These are phyloP conservation scores for Aeoliscus strigatus DNA, from an alignment of 2,797 vertebrate genomes.

Conservation along the genomic window DNA sequence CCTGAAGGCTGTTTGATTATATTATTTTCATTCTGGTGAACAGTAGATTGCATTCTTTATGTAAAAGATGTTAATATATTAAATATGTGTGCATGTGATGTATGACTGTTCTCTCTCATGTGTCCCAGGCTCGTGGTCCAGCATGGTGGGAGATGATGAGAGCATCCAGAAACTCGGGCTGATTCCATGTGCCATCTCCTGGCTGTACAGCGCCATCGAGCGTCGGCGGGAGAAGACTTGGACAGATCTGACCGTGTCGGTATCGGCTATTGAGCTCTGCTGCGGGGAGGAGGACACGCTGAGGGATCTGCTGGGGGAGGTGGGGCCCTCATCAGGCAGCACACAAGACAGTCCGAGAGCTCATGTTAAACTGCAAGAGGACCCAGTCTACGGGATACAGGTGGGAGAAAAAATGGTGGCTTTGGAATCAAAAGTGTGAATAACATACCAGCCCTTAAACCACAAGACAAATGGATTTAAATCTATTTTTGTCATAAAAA, in stretches of 20 bases:
- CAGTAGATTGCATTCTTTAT: too few relatives aligned
- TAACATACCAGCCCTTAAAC: too few relatives aligned
- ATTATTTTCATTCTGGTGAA: too few relatives aligned
- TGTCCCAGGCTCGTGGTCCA: slow-evolving; percentile 88
- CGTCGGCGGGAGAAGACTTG: slow-evolving; percentile 93
- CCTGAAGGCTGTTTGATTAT: too few relatives aligned
- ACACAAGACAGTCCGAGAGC: slow-evolving; percentile 85
- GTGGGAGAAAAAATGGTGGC: slow-evolving; percentile 61
- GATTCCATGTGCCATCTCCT: slow-evolving; percentile 95
- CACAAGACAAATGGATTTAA: too few relatives aligned
- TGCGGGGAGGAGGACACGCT: slow-evolving; percentile 92
- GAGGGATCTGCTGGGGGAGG: slow-evolving; percentile 88
- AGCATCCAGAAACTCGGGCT: slow-evolving; percentile 87
- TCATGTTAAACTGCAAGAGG: slow-evolving; percentile 87
- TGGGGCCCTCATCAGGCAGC: slow-evolving; percentile 77
- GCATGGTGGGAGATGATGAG: slow-evolving; percentile 92
- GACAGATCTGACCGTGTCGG: slow-evolving; percentile 88
- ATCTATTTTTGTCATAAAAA: too few relatives aligned
- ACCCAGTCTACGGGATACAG: slow-evolving; percentile 91
- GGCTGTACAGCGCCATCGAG: slow-evolving; percentile 95
- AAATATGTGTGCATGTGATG: too few relatives aligned
- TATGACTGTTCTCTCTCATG: too few relatives aligned
- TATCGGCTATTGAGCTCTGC: slow-evolving; percentile 94
- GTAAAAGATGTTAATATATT: too few relatives aligned
- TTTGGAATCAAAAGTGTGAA: not conserved